These are phyloP conservation scores for Amphipyra berbera DNA, from an alignment of 2,888 invertebrate genomes.

Conservation along the genomic window DNA sequence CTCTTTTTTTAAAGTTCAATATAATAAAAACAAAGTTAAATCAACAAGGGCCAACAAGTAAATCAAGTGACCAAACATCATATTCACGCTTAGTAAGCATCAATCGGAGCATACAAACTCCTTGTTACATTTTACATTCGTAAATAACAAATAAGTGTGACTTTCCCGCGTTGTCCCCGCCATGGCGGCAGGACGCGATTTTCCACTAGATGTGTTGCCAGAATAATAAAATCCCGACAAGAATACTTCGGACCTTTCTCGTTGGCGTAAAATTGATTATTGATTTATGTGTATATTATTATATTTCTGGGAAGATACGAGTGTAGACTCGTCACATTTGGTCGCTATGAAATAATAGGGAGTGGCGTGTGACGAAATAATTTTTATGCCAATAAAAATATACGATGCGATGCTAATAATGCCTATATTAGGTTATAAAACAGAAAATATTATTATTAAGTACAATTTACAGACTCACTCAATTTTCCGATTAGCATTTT, in stretches of 20 bases:
- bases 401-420: constrained; percentile 16
- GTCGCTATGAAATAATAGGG: constrained; percentile 70
- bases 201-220: constrained; percentile 83
- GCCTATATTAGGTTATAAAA: background rate
- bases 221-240: constrained; percentile 82
- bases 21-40: constrained; percentile 24
- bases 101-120: constrained; percentile 60
- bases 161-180: constrained; percentile 68
- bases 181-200: constrained; percentile 77
- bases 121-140: constrained; percentile 67
- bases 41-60: constrained; percentile 27
- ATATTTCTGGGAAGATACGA: constrained; percentile 60
- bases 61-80: constrained; percentile 51
- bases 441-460: background rate
- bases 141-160: constrained; percentile 72
- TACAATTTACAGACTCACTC: background rate
- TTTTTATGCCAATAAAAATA: constrained; percentile 66
- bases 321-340: constrained; percentile 62
- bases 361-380: constrained; percentile 72
- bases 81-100: constrained; percentile 56
- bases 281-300: constrained; percentile 78
- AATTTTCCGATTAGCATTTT: background rate
- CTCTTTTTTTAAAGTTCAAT: background rate
- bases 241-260: constrained; percentile 75
- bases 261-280: constrained; percentile 88